Conservation (phyloP, 2,113 vertebrate species). For the Ellobius talpinus region DNA sequence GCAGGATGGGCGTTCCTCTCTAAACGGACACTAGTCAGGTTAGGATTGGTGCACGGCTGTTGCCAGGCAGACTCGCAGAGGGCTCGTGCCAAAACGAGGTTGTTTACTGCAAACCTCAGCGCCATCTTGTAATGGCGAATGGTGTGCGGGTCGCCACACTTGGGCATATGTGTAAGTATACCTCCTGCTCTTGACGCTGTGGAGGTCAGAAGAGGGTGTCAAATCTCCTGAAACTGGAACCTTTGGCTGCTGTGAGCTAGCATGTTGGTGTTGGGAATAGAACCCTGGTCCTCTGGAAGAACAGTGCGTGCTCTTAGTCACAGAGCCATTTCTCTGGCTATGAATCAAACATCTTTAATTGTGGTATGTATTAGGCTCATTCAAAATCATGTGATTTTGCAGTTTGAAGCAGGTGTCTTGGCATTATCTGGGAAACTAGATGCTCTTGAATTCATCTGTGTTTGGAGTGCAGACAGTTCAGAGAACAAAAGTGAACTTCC, state of each 20-base stretch:
- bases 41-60: too few species aligned
- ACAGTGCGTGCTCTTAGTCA: not conserved
- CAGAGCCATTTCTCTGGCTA: not conserved
- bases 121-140: too few species aligned
- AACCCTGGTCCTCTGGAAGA: not conserved
- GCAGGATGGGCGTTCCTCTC: too few species aligned
- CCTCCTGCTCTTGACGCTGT: too few species aligned
- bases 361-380: not conserved
- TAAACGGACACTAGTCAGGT: too few species aligned
- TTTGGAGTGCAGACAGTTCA: conserved; percentile 41
- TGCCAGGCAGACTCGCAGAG: too few species aligned
- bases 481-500: not conserved
- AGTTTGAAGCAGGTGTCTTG: not conserved
- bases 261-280: not conserved
- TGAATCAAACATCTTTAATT: not conserved
- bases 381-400: conserved; percentile 6
- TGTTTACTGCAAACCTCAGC: too few species aligned
- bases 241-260: not conserved
- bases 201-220: not conserved
- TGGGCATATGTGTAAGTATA: not conserved
- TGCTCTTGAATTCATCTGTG: not conserved
- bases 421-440: conserved; percentile 1
- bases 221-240: not conserved
- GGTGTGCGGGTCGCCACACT: too few species aligned
- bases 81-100: too few species aligned